phyloP scores from a whole-genome alignment of 2,113 vertebrate species.

The Myiopsitta monachus region DNA sequence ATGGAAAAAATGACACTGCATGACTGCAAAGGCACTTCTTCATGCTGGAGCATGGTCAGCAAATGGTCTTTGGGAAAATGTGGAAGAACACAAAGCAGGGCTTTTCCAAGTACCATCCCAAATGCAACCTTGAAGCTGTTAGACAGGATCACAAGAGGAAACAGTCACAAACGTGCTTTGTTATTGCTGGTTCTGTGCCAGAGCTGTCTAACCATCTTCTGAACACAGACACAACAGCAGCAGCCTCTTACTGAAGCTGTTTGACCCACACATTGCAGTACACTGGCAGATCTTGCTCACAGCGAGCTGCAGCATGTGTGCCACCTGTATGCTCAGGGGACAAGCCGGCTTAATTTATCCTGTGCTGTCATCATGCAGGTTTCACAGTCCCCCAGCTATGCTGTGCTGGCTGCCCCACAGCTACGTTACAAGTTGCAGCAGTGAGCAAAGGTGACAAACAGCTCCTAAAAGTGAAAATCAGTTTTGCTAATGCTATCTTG shows the following conservation, averaged over 20 bases:
- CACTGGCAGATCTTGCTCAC: neutral
- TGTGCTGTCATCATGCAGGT: fast-evolving
- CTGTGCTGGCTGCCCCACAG: neutral
- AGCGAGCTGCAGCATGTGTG: neutral
- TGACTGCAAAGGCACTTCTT: neutral
- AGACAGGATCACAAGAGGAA: neutral
- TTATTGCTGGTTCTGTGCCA: neutral
- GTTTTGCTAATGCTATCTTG: neutral
- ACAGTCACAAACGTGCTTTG: neutral
- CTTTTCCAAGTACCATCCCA: neutral
- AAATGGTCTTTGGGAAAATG: neutral
- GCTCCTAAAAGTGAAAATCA: neutral
- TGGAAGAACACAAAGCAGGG: neutral
- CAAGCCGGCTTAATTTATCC: neutral
- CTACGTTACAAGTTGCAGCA: fast-evolving
- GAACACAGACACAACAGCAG: neutral
- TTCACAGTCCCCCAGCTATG: neutral
- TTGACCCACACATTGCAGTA: neutral
- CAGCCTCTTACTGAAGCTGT: neutral
- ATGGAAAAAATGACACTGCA: fast-evolving
- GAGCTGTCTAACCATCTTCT: neutral
- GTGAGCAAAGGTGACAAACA: neutral
- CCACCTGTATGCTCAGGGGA: neutral
- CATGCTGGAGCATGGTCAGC: neutral
- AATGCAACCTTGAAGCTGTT: neutral